phyloP scores from a whole-genome alignment of 1,140 invertebrate species.

The Dinothrombium tinctorium region DNA sequence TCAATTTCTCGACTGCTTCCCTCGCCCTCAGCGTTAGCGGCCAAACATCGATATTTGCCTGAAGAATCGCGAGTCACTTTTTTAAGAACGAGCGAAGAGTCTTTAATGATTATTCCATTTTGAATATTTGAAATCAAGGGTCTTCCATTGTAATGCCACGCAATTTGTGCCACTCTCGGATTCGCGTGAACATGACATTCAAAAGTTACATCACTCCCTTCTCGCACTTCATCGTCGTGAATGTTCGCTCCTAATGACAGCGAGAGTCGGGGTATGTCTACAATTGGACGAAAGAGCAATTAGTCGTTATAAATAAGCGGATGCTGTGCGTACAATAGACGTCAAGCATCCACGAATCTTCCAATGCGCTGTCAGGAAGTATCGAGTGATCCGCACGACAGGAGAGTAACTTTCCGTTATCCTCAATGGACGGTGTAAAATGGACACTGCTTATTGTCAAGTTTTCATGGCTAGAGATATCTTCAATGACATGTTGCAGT shows the following conservation, averaged over 20 bases:
- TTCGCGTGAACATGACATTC: constrained; percentile 68
- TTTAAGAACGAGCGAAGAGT: constrained; percentile 13
- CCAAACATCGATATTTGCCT: constrained; percentile 14
- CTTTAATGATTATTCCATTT: constrained; percentile 2
- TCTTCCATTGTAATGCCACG: constrained; percentile 41
- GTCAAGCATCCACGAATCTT: constrained; percentile 59
- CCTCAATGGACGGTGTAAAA: constrained; percentile 36
- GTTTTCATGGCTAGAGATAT: constrained; percentile 13
- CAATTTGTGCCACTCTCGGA: constrained; percentile 47
- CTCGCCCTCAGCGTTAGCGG: constrained; percentile 15
- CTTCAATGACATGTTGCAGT: constrained; percentile 9
- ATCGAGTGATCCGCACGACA: constrained; percentile 55
- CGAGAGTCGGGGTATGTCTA: constrained; percentile 57
- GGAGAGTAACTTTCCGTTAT: constrained; percentile 51
- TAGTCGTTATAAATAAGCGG: not conserved
- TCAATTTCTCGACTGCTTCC: constrained; percentile 13
- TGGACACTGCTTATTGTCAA: constrained; percentile 16
- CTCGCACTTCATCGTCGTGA: constrained; percentile 45
- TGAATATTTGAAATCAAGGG: not conserved
- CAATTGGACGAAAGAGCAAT: not conserved
- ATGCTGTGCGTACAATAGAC: constrained; percentile 48
- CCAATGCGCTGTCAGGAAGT: constrained; percentile 31
- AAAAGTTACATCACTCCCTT: constrained; percentile 61
- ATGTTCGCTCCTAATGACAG: constrained; percentile 55
- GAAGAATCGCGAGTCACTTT: constrained; percentile 12